A percentile compares a stretch with the other conserved stretches of the same genome.
phyloP scores from a whole-genome alignment of 2,797 vertebrate genomes.

The Antennarius maculatus region DNA sequence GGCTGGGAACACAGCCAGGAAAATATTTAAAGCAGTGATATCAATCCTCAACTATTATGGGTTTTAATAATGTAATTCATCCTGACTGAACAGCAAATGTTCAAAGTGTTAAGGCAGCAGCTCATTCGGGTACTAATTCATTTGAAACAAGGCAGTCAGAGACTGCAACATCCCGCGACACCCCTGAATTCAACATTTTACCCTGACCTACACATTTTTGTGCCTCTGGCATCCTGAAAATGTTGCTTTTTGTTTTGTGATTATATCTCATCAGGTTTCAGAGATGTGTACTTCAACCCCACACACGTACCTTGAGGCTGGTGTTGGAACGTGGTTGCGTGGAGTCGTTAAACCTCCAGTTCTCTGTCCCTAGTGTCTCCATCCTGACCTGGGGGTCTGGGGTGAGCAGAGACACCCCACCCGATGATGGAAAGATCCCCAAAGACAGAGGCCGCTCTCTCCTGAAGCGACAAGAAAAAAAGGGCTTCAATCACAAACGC shows the following conservation, averaged over 20 bases:
- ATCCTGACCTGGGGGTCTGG: conserved; percentile 85
- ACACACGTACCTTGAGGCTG: conserved; percentile 89
- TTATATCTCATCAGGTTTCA: too few species aligned
- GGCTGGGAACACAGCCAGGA: conserved; percentile 11
- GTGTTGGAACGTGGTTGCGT: conserved; percentile 89
- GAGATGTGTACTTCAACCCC: neutral
- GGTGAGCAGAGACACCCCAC: conserved; percentile 83
- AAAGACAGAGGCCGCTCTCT: conserved; percentile 95
- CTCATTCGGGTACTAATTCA: too few species aligned
- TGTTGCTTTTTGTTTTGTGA: too few species aligned
- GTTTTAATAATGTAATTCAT: neutral
- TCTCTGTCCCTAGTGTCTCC: conserved; percentile 88
- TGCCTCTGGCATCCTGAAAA: too few species aligned
- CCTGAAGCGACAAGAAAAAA: conserved; percentile 69
- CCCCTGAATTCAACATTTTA: too few species aligned
- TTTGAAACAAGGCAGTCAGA: too few species aligned
- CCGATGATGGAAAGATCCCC: conserved; percentile 91
- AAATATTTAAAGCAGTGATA: neutral
- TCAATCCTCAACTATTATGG: neutral
- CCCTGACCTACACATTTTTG: too few species aligned
- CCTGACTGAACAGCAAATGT: conserved; percentile 1
- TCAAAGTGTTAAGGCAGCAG: neutral
- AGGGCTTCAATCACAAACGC: neutral
- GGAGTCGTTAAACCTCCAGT: conserved; percentile 91
- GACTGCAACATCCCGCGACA: too few species aligned